Evolutionary conservation across 2,888 invertebrate species (phyloP).

Genomic region (Protula sp.): DNA sequence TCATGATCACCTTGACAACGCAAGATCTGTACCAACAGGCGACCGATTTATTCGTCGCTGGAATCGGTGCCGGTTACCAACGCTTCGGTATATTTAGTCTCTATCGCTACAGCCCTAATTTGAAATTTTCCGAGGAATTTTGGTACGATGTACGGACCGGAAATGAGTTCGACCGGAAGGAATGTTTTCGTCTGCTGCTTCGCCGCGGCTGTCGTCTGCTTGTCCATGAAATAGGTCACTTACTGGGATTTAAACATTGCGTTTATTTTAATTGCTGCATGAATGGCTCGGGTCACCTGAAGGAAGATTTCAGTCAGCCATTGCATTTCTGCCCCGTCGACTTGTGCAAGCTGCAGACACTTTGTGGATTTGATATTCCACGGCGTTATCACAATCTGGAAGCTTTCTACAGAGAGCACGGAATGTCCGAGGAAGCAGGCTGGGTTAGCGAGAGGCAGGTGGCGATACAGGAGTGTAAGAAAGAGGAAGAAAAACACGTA

Average conservation of each 20-base stretch:
- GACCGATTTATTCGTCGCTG: conserved; percentile 48
- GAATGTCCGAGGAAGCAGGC: background rate
- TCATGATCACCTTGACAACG: conserved; percentile 44
- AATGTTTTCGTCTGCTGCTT: conserved; percentile 24
- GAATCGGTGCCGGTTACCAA: conserved; percentile 45
- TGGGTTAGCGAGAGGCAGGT: background rate
- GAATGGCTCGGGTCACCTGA: conserved; percentile 48
- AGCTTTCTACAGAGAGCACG: background rate
- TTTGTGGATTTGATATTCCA: conserved; percentile 37
- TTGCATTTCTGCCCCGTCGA: conserved; percentile 49
- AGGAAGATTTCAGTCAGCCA: conserved; percentile 46
- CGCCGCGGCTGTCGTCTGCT: conserved; percentile 43
- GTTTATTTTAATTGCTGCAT: conserved; percentile 46
- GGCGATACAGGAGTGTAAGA: no score
- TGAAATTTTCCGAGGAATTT: conserved; percentile 38
- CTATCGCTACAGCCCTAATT: conserved; percentile 40
- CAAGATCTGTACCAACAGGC: conserved; percentile 42
- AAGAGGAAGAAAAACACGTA: no score
- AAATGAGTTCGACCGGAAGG: background rate
- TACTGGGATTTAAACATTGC: conserved; percentile 48
- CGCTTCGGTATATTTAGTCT: conserved; percentile 46
- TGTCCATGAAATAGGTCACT: conserved; percentile 46
- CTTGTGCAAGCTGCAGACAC: conserved; percentile 38
- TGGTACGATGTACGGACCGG: conserved; percentile 31
- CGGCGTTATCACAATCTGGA: conserved; percentile 28